phyloP scores from a whole-genome alignment of 1,140 invertebrate genomes.

The Drosophila kanapiae region DNA sequence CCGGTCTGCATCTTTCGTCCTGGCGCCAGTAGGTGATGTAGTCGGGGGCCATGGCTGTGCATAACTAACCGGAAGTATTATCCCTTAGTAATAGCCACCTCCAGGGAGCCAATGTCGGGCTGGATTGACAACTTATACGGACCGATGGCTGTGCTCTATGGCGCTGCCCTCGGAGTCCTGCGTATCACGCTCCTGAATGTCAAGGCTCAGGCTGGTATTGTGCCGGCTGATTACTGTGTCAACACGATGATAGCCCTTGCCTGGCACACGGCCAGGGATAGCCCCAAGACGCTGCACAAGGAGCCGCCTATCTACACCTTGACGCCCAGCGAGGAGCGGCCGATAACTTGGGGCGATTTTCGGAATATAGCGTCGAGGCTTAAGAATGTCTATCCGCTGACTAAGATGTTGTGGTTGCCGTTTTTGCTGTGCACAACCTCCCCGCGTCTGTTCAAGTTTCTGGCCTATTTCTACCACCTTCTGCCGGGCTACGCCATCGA shows the following conservation, averaged over 20 bases:
- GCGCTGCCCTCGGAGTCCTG: constrained; percentile 90
- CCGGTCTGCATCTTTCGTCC: constrained; percentile 91
- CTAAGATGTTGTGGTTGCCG: constrained; percentile 86
- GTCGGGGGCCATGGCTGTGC: not conserved
- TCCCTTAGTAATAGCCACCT: constrained; percentile 91
- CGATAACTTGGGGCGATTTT: constrained; percentile 89
- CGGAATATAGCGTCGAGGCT: constrained; percentile 64
- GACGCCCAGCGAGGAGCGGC: constrained; percentile 88
- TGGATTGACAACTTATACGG: constrained; percentile 98
- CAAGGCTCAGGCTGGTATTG: constrained; percentile 89
- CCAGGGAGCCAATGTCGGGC: constrained; percentile 90
- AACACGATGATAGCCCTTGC: constrained; percentile 91
- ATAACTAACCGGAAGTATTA: not conserved
- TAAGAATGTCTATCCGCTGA: constrained; percentile 72
- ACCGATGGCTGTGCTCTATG: constrained; percentile 91
- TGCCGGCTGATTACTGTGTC: constrained; percentile 93
- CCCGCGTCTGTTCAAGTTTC: constrained; percentile 83
- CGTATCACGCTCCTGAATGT: constrained; percentile 87
- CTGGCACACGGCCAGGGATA: constrained; percentile 74
- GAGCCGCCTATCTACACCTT: constrained; percentile 88
- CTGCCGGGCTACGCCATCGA: constrained; percentile 88
- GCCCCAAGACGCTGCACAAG: not conserved
- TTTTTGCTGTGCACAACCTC: constrained; percentile 85
- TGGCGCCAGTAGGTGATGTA: constrained; percentile 87
- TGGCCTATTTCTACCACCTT: constrained; percentile 86